These are phyloP conservation scores for Chanos chanos DNA, from an alignment of 2,797 vertebrate genomes.

Conservation along the genomic window DNA sequence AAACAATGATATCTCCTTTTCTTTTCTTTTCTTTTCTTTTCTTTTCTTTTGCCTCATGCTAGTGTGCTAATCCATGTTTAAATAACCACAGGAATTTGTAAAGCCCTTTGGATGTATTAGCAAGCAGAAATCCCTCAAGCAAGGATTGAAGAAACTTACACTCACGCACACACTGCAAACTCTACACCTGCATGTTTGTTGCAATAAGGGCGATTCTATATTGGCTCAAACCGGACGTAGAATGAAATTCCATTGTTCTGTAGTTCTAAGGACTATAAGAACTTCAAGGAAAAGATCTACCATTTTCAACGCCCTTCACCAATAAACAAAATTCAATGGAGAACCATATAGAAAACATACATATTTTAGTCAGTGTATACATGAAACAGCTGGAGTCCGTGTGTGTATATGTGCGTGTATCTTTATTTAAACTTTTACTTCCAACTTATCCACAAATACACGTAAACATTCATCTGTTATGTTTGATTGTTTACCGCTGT, in stretches of 20 bases:
- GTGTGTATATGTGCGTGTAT: background rate
- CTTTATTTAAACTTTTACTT: slow-evolving; percentile 8
- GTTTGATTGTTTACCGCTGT: slow-evolving; percentile 28
- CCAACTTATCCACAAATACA: background rate
- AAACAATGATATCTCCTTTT: too few relatives aligned
- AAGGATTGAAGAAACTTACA: background rate
- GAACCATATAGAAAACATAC: slow-evolving; percentile 28
- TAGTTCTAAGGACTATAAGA: slow-evolving; percentile 3
- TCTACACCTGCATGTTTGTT: slow-evolving; percentile 13
- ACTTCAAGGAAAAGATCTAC: slow-evolving; percentile 5
- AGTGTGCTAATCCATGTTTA: slow-evolving; percentile 32
- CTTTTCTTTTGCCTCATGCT: background rate
- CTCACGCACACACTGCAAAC: slow-evolving; percentile 19
- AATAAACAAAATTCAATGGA: background rate
- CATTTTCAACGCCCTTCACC: slow-evolving; percentile 21
- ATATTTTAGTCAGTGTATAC: background rate
- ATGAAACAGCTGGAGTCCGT: background rate
- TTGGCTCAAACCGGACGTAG: slow-evolving; percentile 11
- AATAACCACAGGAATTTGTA: slow-evolving; percentile 43
- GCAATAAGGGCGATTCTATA: slow-evolving; percentile 9
- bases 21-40: background rate
- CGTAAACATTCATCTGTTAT: slow-evolving; percentile 27
- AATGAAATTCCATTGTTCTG: slow-evolving; percentile 10
- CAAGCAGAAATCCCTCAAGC: slow-evolving; percentile 18
- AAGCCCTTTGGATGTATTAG: slow-evolving; percentile 19